phyloP scores from a whole-genome alignment of 2,888 invertebrate species.

The Eupelmus urozonus region DNA sequence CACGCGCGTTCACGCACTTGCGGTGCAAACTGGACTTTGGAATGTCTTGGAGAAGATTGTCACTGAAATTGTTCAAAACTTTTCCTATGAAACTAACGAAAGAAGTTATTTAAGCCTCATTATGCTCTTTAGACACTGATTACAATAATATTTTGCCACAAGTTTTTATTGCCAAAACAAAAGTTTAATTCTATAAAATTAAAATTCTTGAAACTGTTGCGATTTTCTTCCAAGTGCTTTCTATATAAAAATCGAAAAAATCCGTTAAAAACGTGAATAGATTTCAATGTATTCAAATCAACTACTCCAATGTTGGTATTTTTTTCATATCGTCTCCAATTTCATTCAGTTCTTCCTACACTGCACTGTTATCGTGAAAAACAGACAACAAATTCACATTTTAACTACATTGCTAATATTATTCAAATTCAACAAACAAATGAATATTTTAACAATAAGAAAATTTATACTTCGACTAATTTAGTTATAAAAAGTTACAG shows the following conservation, averaged over 20 bases:
- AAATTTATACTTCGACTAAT: neutral
- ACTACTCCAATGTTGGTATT: slow-evolving; percentile 27
- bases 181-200: too few relatives aligned
- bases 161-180: too few relatives aligned
- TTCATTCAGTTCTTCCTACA: slow-evolving; percentile 3
- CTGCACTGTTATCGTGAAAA: neutral
- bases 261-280: slow-evolving; percentile 3
- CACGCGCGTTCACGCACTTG: neutral
- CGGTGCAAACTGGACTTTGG: too few relatives aligned
- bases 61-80: slow-evolving; percentile 2
- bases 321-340: slow-evolving; percentile 26
- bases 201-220: too few relatives aligned
- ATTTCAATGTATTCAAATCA: slow-evolving; percentile 27
- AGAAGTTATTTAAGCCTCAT: too few relatives aligned
- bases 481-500: too few relatives aligned
- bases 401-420: slow-evolving; percentile 16
- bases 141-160: too few relatives aligned
- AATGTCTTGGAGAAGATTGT: neutral
- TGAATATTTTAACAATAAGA: too few relatives aligned
- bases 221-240: too few relatives aligned
- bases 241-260: neutral
- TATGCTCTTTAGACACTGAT: too few relatives aligned
- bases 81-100: too few relatives aligned
- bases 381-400: neutral
- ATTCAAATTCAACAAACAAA: slow-evolving; percentile 3